Evolutionary conservation across 30 jellyfish, hydroid and myxozoan genomes (phyloP), one percentile per base, ranked within the genome.

Genomic region (Aurelia coerulea): DNA sequence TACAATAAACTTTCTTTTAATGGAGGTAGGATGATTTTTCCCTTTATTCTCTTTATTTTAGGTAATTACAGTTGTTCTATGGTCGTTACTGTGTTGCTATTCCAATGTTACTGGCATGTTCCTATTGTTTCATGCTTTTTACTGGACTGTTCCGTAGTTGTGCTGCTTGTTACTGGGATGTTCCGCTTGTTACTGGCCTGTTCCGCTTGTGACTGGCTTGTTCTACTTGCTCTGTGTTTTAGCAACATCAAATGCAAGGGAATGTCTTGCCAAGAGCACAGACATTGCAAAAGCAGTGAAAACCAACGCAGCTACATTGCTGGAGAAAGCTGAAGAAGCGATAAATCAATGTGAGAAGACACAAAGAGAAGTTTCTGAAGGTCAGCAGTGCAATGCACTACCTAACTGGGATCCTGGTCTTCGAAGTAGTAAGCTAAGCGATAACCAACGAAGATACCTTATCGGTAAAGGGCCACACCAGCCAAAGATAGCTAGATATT

Each of bases 391-490:
- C 39, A 31, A 64, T 64, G 74, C 32, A 64, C 32, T 64, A 15
- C 74, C 74, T 15, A 64, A 64, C 74, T 64, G 74, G 32, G 74
- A 64, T 53, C 16, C 65, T 53, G 65, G 15, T 53, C 65, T 53
- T 64, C 74, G 74, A 64, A n/a, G 39, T n/a, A n/a, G 74, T 15
- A 64, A 15, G 10, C 74, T 64, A 64, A 64, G 74, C 39, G 74
- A 64, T 64, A 64, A 64, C 74, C 74, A 64, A 64, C 32, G 32
- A 29, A 64, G 39, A 29, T 64, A 15, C 39, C 74, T 64, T 29
- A 64, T 64, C 74, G 32, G 32, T 15, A 64, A 29, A 64, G 74
- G 74, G 39, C 74, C 74, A 31, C 74, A 64, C 74, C 74, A 64
- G 32, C 74, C 74, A 64, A 64, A 64, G 74, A 10, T 64, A 29